Evolutionary conservation across 2,797 vertebrate genomes (phyloP).

Genomic region (Amblyopsis hoosieri): DNA sequence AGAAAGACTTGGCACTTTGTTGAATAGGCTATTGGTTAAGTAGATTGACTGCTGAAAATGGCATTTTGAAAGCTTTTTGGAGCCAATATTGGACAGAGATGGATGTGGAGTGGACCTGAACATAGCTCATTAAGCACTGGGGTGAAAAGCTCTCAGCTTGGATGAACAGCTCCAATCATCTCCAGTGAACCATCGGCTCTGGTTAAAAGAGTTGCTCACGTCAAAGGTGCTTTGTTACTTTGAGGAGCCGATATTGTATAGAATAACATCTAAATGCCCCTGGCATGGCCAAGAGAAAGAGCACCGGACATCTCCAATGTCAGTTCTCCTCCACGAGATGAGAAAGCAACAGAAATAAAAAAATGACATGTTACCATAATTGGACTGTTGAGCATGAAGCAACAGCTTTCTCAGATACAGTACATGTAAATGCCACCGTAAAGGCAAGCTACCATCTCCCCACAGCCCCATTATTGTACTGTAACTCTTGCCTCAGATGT

Average conservation of each 20-base stretch:
- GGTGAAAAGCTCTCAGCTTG: conserved; percentile 65
- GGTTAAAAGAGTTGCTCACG: conserved; percentile 42
- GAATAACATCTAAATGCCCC: conserved; percentile 36
- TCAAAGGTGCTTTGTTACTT: conserved; percentile 58
- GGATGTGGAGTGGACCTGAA: conserved; percentile 69
- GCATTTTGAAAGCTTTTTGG: conserved; percentile 69
- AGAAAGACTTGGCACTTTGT: conserved; percentile 33
- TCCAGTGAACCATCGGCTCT: conserved; percentile 42
- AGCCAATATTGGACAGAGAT: conserved; percentile 62
- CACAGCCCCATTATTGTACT: conserved; percentile 15
- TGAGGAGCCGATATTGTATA: conserved; percentile 24
- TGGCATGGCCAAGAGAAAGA: conserved; percentile 32
- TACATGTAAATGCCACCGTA: conserved; percentile 13
- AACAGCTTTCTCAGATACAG: conserved; percentile 11
- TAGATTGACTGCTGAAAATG: conserved; percentile 59
- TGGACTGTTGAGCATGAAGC: conserved; percentile 19
- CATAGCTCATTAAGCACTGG: conserved; percentile 68
- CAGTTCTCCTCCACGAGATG: conserved; percentile 12
- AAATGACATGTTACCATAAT: not conserved
- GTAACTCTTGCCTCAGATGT: conserved; percentile 26
- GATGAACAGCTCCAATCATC: conserved; percentile 61
- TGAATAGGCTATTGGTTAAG: conserved; percentile 63
- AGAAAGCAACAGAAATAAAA: not conserved
- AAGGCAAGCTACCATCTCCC: conserved; percentile 14
- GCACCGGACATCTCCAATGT: conserved; percentile 18